Evolutionary conservation across 1,140 invertebrate genomes (phyloP).

Genomic region (Melanaphis sacchari): DNA sequence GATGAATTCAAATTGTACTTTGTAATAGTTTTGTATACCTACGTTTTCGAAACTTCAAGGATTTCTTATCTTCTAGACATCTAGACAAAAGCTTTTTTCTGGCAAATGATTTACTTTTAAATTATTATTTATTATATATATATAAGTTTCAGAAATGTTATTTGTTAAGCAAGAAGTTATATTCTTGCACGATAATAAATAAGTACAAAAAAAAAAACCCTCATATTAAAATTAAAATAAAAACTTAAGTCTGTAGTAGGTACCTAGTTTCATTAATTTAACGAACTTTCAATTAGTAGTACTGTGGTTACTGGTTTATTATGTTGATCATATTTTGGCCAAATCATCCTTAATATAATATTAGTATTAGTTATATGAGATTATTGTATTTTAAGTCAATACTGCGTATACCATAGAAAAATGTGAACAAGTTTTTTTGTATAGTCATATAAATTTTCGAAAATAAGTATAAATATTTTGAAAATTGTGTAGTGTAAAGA

Average conservation of each 20-base stretch:
- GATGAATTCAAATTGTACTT: neutral
- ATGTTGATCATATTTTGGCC: too few species aligned
- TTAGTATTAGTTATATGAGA: too few species aligned
- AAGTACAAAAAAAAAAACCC: neutral
- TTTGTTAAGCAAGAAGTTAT: neutral
- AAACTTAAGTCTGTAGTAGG: too few species aligned
- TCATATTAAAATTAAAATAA: neutral
- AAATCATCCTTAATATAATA: too few species aligned
- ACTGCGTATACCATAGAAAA: too few species aligned
- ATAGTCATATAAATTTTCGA: too few species aligned
- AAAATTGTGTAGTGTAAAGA: too few species aligned
- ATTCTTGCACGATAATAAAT: neutral
- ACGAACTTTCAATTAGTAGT: neutral
- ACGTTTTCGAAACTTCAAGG: neutral
- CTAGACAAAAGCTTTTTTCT: neutral
- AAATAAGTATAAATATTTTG: too few species aligned
- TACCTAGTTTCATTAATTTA: neutral
- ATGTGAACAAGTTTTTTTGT: too few species aligned
- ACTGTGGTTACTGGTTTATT: too few species aligned
- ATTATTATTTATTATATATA: neutral
- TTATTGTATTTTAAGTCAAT: too few species aligned
- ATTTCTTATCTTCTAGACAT: neutral
- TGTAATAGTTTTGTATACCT: neutral
- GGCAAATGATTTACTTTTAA: neutral
- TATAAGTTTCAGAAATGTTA: neutral